phyloP scores from a whole-genome alignment of 2,797 vertebrate species.

The Pseudomugil tenellus region DNA sequence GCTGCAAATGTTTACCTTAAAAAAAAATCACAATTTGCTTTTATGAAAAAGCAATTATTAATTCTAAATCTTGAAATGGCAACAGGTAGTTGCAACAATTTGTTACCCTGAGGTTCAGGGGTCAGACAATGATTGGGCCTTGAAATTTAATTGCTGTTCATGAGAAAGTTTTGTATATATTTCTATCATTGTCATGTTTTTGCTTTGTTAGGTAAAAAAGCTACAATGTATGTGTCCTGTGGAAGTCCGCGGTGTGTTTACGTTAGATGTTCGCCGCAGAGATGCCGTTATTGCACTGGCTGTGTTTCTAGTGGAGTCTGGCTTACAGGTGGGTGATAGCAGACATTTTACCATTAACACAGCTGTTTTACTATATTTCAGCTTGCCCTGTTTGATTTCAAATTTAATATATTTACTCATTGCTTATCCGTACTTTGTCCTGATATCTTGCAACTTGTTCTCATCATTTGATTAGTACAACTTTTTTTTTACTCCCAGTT shows the following conservation, averaged over 20 bases:
- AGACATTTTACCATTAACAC: not conserved
- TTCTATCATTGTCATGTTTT: not conserved
- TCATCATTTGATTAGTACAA: not conserved
- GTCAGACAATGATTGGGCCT: not conserved
- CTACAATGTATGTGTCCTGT: conserved; percentile 96
- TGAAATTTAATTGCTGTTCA: not conserved
- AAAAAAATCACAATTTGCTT: no score
- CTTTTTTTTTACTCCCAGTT: conserved; percentile 7
- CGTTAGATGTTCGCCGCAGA: conserved; percentile 92
- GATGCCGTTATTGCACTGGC: conserved; percentile 94
- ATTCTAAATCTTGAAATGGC: no score
- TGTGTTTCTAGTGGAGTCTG: conserved; percentile 95
- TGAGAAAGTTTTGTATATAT: not conserved
- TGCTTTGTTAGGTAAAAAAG: conserved; percentile 88
- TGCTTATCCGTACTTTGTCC: not conserved
- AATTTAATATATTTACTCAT: not conserved
- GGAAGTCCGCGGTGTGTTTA: conserved; percentile 91
- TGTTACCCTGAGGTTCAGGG: no score
- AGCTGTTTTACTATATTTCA: not conserved
- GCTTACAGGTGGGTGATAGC: conserved; percentile 87
- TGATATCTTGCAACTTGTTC: not conserved
- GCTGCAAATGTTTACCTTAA: not conserved
- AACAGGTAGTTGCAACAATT: no score
- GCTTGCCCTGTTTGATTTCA: not conserved
- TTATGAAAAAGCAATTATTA: no score